Evolutionary conservation across 2,888 invertebrate genomes (phyloP), one percentile per base, ranked within the genome.

Genomic region (Mythimna lalbum): DNA sequence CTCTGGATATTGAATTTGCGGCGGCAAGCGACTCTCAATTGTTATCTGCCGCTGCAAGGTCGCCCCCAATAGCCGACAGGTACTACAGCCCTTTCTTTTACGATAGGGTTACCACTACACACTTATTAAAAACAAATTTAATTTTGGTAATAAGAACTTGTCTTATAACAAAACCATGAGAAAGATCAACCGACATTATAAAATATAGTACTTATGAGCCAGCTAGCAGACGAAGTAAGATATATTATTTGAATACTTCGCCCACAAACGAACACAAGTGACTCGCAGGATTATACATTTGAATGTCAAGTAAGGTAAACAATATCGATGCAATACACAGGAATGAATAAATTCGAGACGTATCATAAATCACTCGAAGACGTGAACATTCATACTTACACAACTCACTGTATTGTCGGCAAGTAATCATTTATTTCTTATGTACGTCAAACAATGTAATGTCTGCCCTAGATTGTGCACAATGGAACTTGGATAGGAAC

Each of bases 1-100:
- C 94, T 94, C 94, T 91, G 93, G 93, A 94, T 95, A 95, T 95
- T 95, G 95, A 95, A 95, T 95, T 94, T 94, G 95, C 90, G 91
- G 92, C 91, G 92, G 91, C 89, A 89, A 87, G 90, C 90, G 91
- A 90, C 89, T 91, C 93, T 91, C 95, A 93, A 94, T 95, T 95
- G 95, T 95, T 95, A 95, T 95, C 95, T 92, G 92, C 86, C 92
- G 90, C 89, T 94, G 95, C 95, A 95, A 95, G 95, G 95, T 94
- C 94, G 93, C 86, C 89, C 88, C 88, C 86, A 90, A 89, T 82
- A 86, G 89, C 90, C 87, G 78, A 88, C 94, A 95, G 94, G 94
- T 95, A 93, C 91, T 88, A 86, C 87, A 84, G 88, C 92, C 95
- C 94, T 94, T 94, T 94, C 93, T 93, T 93, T 90, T 78, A 84